A percentile compares a stretch with the other conserved stretches of the same genome.
Conservation (phyloP, 2,113 vertebrate genomes). For the Caracal caracal region DNA sequence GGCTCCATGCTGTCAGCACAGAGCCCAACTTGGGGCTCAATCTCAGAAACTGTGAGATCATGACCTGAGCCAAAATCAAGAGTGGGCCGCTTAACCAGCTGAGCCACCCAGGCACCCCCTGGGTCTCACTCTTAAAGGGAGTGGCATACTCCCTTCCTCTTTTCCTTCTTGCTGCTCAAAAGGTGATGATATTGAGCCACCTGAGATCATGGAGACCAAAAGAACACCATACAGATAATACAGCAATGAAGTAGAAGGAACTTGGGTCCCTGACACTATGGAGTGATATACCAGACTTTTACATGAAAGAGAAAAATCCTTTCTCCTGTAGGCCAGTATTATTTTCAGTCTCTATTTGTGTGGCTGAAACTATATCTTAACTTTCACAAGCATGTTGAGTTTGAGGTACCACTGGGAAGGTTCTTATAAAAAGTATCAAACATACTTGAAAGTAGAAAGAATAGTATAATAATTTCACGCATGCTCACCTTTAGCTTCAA, state of each 20-base stretch:
- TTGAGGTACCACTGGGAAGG: not conserved
- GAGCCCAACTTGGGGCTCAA: not conserved
- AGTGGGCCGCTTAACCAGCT: not conserved
- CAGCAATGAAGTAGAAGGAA: not conserved
- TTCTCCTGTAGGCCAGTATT: not conserved
- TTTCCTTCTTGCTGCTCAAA: constrained; percentile 9
- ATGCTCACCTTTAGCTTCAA: not conserved
- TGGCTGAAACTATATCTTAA: not conserved
- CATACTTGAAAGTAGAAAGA: not conserved
- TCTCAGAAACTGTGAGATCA: not conserved
- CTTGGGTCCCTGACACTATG: not conserved
- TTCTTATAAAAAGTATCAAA: not conserved
- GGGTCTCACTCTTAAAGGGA: not conserved
- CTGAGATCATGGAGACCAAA: not conserved
- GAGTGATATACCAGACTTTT: not conserved
- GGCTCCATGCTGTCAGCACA: not conserved
- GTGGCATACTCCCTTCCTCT: not conserved
- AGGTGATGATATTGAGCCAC: not conserved
- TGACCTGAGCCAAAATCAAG: not conserved
- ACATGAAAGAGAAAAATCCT: not conserved
- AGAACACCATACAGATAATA: not conserved
- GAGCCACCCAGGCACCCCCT: not conserved
- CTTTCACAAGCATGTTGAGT: not conserved
- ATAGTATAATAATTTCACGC: not conserved
- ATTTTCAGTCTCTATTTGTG: not conserved